Percentiles rank a stretch among this genome's conserved stretches.
phyloP scores from a whole-genome alignment of 2,888 invertebrate genomes.

The Hypsopygia costalis region DNA sequence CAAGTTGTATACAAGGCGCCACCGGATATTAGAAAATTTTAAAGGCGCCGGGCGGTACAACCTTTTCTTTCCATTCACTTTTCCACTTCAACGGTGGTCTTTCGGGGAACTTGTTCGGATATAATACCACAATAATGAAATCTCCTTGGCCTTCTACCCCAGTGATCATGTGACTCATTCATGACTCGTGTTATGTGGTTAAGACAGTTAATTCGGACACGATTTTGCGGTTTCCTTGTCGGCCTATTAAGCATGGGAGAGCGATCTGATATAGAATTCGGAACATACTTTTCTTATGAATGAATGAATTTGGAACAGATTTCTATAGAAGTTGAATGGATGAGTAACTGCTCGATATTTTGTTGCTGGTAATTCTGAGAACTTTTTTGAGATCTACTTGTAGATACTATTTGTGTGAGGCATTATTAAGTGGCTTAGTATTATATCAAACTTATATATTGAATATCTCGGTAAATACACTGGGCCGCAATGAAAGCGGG shows the following conservation, averaged over 20 bases:
- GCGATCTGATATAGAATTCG: slow-evolving; percentile 1
- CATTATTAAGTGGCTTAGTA: too few species aligned
- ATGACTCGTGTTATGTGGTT: slow-evolving; percentile 8
- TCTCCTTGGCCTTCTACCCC: slow-evolving; percentile 1
- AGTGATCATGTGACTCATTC: slow-evolving; percentile 9
- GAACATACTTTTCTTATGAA: slow-evolving; percentile 5
- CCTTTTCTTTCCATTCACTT: slow-evolving; percentile 30
- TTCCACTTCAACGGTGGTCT: slow-evolving; percentile 35
- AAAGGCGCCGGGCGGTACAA: slow-evolving; percentile 17
- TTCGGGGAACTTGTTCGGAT: slow-evolving; percentile 21
- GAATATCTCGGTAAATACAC: too few species aligned
- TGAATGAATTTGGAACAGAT: not conserved
- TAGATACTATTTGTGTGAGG: too few species aligned
- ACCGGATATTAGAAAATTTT: slow-evolving; percentile 58
- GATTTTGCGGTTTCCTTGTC: not conserved
- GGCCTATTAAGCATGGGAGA: not conserved
- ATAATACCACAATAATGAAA: slow-evolving; percentile 3
- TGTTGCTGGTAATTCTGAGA: slow-evolving; percentile 20
- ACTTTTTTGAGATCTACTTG: not conserved
- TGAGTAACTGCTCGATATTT: slow-evolving; percentile 16
- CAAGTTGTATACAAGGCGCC: slow-evolving; percentile 43
- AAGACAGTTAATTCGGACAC: slow-evolving; percentile 13
- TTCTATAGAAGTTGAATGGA: not conserved
- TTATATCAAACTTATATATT: too few species aligned
- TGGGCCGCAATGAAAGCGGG: too few species aligned